Percentiles rank a stretch among this genome's conserved stretches.
Evolutionary conservation across 2,113 vertebrate species (phyloP).

Genomic region (Charina bottae): DNA sequence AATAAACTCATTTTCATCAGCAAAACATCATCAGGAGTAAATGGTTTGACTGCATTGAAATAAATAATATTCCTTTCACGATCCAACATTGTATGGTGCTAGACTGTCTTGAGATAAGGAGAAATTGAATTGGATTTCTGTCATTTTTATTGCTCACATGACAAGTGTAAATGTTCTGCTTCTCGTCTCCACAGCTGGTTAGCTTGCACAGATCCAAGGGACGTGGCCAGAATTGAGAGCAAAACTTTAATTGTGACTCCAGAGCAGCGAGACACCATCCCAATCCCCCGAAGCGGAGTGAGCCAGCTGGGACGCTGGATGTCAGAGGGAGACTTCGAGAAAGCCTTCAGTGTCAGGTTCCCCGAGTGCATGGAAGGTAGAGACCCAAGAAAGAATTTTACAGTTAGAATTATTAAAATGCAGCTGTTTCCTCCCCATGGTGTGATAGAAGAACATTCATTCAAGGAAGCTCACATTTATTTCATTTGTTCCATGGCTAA

Average conservation of each 20-base stretch:
- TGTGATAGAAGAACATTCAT: not conserved
- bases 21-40: not conserved
- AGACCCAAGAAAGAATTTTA: not conserved
- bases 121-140: not conserved
- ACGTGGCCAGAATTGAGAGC: slow-evolving; percentile 95
- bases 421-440: not conserved
- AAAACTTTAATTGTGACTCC: slow-evolving; percentile 92
- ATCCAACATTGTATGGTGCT: not conserved
- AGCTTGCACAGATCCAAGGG: slow-evolving; percentile 91
- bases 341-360: slow-evolving; percentile 85
- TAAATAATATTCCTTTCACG: slow-evolving; percentile 2
- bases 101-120: not conserved
- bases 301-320: slow-evolving; percentile 96
- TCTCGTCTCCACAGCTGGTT: slow-evolving; percentile 82
- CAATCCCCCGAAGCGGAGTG: slow-evolving; percentile 75
- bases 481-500: not conserved
- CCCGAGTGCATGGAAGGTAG: slow-evolving; percentile 97
- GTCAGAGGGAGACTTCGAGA: slow-evolving; percentile 92
- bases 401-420: not conserved
- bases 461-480: not conserved
- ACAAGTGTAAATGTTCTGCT: slow-evolving; percentile 9
- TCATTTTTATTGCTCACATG: not conserved
- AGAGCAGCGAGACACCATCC: slow-evolving; percentile 86
- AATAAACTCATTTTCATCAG: not conserved
- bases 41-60: not conserved